phyloP scores from a whole-genome alignment of 2,113 vertebrate species.

The Circaetus cinerascens region DNA sequence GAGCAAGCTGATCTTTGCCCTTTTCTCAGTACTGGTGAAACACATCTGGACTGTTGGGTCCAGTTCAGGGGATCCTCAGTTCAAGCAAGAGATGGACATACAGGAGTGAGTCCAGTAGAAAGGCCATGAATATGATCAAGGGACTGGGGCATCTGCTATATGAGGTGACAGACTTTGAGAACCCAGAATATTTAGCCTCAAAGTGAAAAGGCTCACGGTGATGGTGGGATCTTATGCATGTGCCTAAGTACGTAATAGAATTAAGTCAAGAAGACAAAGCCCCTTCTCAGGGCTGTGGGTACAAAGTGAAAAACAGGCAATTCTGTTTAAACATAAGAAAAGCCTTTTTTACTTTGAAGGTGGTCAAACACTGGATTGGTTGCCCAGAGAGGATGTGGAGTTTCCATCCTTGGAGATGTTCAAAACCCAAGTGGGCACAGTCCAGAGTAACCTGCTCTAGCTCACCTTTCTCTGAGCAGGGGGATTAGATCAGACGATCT shows the following conservation, averaged over 20 bases:
- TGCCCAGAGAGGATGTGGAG: not conserved
- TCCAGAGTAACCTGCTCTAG: not conserved
- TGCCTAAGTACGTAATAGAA: not conserved
- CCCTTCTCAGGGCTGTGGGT: not conserved
- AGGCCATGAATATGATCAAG: not conserved
- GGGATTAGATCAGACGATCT: not conserved
- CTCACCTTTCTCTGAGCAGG: not conserved
- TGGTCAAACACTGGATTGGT: not conserved
- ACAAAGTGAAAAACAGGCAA: not conserved
- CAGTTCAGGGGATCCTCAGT: not conserved
- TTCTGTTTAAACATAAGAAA: not conserved
- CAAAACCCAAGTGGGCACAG: not conserved
- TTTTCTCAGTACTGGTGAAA: not conserved
- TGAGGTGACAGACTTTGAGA: not conserved
- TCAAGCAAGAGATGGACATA: not conserved
- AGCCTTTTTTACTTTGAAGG: not conserved
- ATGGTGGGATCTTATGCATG: not conserved
- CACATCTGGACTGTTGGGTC: not conserved
- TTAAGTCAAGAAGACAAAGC: not conserved
- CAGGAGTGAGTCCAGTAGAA: not conserved
- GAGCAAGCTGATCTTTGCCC: not conserved
- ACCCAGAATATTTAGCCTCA: not conserved
- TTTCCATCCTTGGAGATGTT: not conserved
- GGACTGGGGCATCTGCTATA: not conserved
- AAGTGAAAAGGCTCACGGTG: not conserved